Percentiles rank a stretch among this genome's conserved stretches.
phyloP scores from a whole-genome alignment of 30 jellyfish, hydroid and myxozoan species.

The Haliclystus octoradiatus region DNA sequence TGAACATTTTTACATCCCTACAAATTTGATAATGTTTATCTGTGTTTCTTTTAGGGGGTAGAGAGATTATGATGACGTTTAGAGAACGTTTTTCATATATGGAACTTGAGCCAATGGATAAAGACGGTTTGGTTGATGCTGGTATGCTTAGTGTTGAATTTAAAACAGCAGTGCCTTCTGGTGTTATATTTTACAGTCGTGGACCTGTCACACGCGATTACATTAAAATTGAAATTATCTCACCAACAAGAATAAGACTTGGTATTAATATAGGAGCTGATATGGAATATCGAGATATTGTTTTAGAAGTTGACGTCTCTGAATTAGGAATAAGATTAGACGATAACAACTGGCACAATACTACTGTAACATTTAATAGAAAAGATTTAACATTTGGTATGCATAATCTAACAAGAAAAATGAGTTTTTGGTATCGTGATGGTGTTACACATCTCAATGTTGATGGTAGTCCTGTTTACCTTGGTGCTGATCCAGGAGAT shows the following conservation, averaged over 20 bases:
- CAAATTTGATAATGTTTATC: neutral
- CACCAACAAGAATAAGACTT: slow-evolving; percentile 73
- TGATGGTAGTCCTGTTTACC: slow-evolving; percentile 84
- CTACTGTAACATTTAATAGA: slow-evolving; percentile 51
- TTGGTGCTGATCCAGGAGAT: slow-evolving; percentile 87
- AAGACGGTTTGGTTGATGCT: slow-evolving; percentile 63
- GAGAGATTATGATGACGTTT: slow-evolving; percentile 66
- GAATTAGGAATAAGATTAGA: slow-evolving; percentile 54
- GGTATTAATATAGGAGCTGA: slow-evolving; percentile 62
- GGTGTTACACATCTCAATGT: slow-evolving; percentile 87
- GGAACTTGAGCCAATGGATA: slow-evolving; percentile 57
- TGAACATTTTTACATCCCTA: too few relatives aligned
- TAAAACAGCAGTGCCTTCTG: slow-evolving; percentile 61
- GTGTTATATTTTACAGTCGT: slow-evolving; percentile 54
- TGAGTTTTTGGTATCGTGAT: slow-evolving; percentile 71
- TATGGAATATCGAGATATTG: slow-evolving; percentile 13
- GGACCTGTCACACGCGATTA: slow-evolving; percentile 94
- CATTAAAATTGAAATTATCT: slow-evolving; percentile 43
- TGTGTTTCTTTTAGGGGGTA: slow-evolving; percentile 26
- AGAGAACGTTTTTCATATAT: slow-evolving; percentile 86
- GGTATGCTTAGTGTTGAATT: slow-evolving; percentile 74
- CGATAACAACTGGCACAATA: slow-evolving; percentile 76
- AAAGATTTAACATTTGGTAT: slow-evolving; percentile 76
- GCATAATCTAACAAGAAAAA: slow-evolving; percentile 74
- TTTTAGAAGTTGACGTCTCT: slow-evolving; percentile 74